Evolutionary conservation across 2,888 invertebrate species (phyloP).

Genomic region (Orthonevra nobilis): DNA sequence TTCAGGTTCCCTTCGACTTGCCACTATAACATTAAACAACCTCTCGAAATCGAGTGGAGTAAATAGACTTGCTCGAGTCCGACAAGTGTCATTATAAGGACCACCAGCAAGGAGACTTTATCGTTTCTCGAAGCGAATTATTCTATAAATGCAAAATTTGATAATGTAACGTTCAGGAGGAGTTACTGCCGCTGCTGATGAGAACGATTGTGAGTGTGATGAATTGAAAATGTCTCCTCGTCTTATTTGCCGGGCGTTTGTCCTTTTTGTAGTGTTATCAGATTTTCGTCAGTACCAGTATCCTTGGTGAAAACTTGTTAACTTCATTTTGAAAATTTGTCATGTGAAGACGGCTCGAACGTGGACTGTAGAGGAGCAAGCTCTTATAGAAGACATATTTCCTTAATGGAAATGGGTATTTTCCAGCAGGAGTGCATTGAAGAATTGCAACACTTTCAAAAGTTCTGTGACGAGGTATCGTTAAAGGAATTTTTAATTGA

Average conservation of each 20-base stretch:
- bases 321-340: constrained; percentile 46
- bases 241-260: background rate
- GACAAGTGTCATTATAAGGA: background rate
- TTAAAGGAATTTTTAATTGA: no score
- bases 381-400: background rate
- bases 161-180: constrained; percentile 23
- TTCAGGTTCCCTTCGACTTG: background rate
- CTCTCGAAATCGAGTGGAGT: constrained; percentile 48
- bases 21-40: constrained; percentile 35
- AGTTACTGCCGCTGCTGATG: constrained; percentile 6
- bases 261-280: constrained; percentile 18
- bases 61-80: constrained; percentile 17
- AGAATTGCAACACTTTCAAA: no score
- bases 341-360: constrained; percentile 30
- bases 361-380: constrained; percentile 12
- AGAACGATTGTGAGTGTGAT: constrained; percentile 26
- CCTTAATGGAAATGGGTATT: background rate
- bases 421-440: background rate
- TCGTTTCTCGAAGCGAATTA: constrained; percentile 34
- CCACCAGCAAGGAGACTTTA: background rate
- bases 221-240: constrained; percentile 5
- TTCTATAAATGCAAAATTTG: constrained; percentile 61
- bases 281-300: constrained; percentile 14
- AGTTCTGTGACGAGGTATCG: no score
- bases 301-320: constrained; percentile 13